Percentiles rank a stretch among this genome's conserved stretches.
These are phyloP conservation scores for Trichomycterus rosablanca DNA, from an alignment of 2,113 vertebrate genomes.

Conservation along the genomic window DNA sequence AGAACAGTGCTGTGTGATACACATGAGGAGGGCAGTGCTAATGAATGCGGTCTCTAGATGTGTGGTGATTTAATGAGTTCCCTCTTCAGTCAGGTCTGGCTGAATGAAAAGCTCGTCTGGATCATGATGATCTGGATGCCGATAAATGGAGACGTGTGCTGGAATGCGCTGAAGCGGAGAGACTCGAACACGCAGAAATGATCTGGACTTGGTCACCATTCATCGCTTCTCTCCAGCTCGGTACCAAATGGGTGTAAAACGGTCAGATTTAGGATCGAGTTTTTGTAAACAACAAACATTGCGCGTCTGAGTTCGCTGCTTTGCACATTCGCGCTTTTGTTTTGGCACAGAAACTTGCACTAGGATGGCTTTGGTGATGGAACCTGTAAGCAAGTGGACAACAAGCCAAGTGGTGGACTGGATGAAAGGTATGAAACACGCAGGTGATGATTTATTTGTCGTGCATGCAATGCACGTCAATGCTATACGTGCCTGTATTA, in stretches of 20 bases:
- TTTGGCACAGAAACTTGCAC: slow-evolving; percentile 65
- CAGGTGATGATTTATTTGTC: too few relatives aligned
- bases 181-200: slow-evolving; percentile 41
- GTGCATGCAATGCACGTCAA: too few relatives aligned
- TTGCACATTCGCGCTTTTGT: slow-evolving; percentile 57
- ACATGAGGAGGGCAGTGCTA: too few relatives aligned
- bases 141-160: slow-evolving; percentile 40
- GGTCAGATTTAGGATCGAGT: slow-evolving; percentile 1
- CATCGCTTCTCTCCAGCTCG: slow-evolving; percentile 41
- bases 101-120: neutral
- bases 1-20: too few relatives aligned
- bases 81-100: neutral
- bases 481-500: too few relatives aligned
- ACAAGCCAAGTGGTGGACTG: slow-evolving; percentile 71
- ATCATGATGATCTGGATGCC: neutral
- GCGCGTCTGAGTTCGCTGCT: too few relatives aligned
- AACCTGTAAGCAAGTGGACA: slow-evolving; percentile 77
- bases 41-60: neutral
- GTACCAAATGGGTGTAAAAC: slow-evolving; percentile 10
- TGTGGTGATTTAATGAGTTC: neutral
- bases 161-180: slow-evolving; percentile 59
- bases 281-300: too few relatives aligned
- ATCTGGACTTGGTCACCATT: slow-evolving; percentile 51
- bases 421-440: slow-evolving; percentile 74
- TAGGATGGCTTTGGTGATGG: slow-evolving; percentile 72